phyloP scores from a whole-genome alignment of 2,888 invertebrate genomes.

The Lepidocyrtoides sp. region DNA sequence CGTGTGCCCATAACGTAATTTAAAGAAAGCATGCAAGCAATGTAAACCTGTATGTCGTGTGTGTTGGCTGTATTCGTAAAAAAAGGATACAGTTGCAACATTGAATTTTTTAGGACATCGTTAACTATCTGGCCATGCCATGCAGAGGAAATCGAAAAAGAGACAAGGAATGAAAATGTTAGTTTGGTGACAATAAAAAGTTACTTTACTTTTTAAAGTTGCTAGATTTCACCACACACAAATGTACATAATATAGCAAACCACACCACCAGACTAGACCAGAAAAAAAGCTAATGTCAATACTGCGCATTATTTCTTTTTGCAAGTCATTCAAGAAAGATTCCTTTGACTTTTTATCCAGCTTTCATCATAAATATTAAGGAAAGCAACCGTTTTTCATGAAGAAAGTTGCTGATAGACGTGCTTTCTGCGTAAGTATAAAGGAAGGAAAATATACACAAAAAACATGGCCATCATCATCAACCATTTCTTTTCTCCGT shows the following conservation, averaged over 20 bases:
- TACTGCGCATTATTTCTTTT: slow-evolving; percentile 14
- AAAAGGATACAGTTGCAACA: too few species aligned
- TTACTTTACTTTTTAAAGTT: slow-evolving; percentile 42
- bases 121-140: neutral
- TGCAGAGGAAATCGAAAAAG: neutral
- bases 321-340: slow-evolving; percentile 7
- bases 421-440: neutral
- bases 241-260: neutral
- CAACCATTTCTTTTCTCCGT: neutral
- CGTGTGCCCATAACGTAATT: too few species aligned
- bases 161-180: slow-evolving; percentile 11
- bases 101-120: neutral
- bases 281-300: slow-evolving; percentile 1
- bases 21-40: too few species aligned
- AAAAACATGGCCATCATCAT: neutral
- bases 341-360: slow-evolving; percentile 52
- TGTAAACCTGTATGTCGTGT: neutral
- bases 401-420: neutral
- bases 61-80: neutral
- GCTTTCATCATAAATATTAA: slow-evolving; percentile 17
- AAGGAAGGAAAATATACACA: neutral
- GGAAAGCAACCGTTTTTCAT: neutral
- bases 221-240: slow-evolving; percentile 8
- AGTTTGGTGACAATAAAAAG: slow-evolving; percentile 34
- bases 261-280: neutral